Conservation (phyloP, 2,113 vertebrate species). For the Ceuthmochares aereus region DNA sequence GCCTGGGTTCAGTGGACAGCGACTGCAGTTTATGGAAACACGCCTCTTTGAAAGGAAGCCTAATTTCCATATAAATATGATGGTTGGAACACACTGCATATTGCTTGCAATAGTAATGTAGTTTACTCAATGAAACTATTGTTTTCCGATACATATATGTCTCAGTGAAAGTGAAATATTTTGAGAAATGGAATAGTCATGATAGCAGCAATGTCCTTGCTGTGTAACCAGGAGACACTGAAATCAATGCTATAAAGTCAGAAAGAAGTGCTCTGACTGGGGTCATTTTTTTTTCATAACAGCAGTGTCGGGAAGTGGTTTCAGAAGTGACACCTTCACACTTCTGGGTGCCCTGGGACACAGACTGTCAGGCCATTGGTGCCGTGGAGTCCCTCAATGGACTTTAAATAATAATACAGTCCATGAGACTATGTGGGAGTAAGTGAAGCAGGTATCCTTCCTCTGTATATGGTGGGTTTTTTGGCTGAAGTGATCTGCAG, state of each 20-base stretch:
- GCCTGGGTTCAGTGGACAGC: slow-evolving; percentile 23
- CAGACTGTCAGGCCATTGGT: not conserved
- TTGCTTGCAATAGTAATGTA: not conserved
- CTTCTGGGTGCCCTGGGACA: not conserved
- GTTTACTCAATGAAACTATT: slow-evolving; percentile 4
- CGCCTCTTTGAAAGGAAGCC: not conserved
- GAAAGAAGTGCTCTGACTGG: not conserved
- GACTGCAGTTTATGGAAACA: slow-evolving; percentile 26
- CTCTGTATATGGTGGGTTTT: not conserved
- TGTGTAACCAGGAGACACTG: not conserved
- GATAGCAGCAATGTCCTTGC: not conserved
- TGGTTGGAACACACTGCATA: not conserved
- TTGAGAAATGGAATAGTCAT: not conserved
- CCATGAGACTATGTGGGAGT: not conserved
- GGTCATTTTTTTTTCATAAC: not conserved
- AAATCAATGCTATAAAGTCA: not conserved
- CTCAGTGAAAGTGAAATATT: not conserved
- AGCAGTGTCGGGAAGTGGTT: not conserved
- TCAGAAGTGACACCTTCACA: not conserved
- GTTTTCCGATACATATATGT: not conserved
- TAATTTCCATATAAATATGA: slow-evolving; percentile 71
- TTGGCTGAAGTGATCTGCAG: not conserved
- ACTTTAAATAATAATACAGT: not conserved
- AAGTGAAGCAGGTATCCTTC: not conserved
- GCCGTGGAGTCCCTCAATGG: not conserved